These are phyloP conservation scores for Heteromormyrus szaboi DNA, from an alignment of 2,797 vertebrate species.

Conservation along the genomic window DNA sequence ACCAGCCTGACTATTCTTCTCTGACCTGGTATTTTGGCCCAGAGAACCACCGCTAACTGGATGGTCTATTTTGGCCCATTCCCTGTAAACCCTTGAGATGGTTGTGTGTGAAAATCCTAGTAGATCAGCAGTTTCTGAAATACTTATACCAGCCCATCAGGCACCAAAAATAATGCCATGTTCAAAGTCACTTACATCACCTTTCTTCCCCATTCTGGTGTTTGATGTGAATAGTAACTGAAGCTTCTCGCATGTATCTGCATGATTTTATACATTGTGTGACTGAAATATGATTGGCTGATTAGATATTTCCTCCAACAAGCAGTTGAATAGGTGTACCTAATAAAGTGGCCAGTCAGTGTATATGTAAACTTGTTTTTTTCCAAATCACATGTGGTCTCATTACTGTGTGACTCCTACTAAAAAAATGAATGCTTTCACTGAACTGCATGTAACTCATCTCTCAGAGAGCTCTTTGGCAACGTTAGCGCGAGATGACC, in stretches of 20 bases:
- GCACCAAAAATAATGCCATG: background rate
- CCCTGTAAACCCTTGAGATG: background rate
- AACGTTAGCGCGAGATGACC: slow-evolving; percentile 45
- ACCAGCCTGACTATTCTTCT: background rate
- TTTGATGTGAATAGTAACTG: background rate
- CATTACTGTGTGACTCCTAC: background rate
- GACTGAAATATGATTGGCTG: background rate
- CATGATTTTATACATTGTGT: background rate
- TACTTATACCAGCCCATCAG: background rate
- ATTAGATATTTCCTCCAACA: background rate
- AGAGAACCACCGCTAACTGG: background rate
- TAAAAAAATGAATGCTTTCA: background rate
- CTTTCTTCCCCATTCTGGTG: background rate
- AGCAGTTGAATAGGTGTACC: background rate
- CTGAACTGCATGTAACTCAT: background rate
- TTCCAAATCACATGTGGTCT: background rate
- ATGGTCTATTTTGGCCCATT: background rate
- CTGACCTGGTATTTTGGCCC: background rate
- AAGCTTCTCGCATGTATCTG: background rate
- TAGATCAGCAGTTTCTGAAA: background rate
- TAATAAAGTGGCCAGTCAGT: background rate
- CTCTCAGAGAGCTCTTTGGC: background rate
- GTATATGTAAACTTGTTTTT: background rate
- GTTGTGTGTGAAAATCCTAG: background rate
- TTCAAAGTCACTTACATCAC: background rate